Conservation (phyloP, 2,888 invertebrate species). For the Hirudinaria manillensis region DNA sequence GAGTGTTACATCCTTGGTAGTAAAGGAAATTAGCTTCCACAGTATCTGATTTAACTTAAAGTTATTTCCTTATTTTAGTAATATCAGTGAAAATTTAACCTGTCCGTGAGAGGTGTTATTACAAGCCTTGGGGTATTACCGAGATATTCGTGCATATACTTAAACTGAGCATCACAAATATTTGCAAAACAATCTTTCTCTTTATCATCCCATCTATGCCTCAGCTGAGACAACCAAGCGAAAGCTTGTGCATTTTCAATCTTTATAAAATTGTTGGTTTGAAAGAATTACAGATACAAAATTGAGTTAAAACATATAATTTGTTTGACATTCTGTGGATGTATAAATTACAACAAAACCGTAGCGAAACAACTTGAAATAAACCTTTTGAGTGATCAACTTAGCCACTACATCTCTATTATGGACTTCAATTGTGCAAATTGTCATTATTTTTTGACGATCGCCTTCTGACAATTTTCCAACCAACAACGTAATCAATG, state of each 20-base stretch:
- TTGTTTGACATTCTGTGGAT: neutral
- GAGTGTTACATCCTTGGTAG: too few relatives aligned
- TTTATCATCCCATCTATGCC: slow-evolving; percentile 79
- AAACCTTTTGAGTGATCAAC: slow-evolving; percentile 79
- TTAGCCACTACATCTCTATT: slow-evolving; percentile 89
- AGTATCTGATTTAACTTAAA: too few relatives aligned
- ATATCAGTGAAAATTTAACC: slow-evolving; percentile 45
- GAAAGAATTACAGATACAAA: neutral
- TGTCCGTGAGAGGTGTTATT: slow-evolving; percentile 87
- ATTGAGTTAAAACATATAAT: neutral
- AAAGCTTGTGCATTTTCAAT: slow-evolving; percentile 58
- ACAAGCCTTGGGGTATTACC: slow-evolving; percentile 91
- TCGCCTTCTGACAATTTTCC: slow-evolving; percentile 83
- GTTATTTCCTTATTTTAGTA: too few relatives aligned
- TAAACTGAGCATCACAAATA: slow-evolving; percentile 92
- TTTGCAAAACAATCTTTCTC: slow-evolving; percentile 87
- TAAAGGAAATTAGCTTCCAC: too few relatives aligned
- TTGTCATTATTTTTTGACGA: slow-evolving; percentile 95
- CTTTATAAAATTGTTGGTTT: neutral
- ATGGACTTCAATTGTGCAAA: slow-evolving; percentile 85
- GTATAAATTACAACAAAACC: neutral
- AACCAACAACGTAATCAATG: slow-evolving; percentile 76
- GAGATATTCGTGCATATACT: slow-evolving; percentile 87
- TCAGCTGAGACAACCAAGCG: slow-evolving; percentile 62
- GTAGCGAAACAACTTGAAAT: neutral